phyloP scores from a whole-genome alignment of 2,113 vertebrate species.

The Apodemus speciosus region DNA sequence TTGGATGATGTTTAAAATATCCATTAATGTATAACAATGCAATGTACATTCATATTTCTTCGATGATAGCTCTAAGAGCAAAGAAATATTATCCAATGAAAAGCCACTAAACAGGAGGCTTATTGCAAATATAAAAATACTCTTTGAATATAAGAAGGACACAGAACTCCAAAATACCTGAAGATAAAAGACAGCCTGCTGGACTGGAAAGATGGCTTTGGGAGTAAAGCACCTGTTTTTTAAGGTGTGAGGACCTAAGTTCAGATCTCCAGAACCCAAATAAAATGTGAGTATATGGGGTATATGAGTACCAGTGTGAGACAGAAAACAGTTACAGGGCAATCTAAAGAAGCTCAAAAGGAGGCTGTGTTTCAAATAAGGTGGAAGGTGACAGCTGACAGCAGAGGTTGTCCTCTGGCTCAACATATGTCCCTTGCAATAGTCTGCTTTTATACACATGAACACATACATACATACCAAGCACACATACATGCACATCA shows the following conservation, averaged over 20 bases:
- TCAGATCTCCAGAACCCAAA: not conserved
- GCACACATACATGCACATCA: not conserved
- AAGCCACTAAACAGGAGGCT: not conserved
- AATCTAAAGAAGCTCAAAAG: not conserved
- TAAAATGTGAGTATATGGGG: not conserved
- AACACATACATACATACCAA: no score
- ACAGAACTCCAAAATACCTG: not conserved
- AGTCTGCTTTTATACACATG: no score
- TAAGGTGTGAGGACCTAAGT: not conserved
- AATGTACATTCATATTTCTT: not conserved
- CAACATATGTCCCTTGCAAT: not conserved
- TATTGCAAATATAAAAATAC: not conserved
- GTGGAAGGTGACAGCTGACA: not conserved
- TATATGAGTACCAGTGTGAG: not conserved
- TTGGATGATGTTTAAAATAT: not conserved
- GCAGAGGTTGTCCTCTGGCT: not conserved
- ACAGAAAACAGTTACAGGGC: no score
- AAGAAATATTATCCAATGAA: not conserved
- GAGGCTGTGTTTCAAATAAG: not conserved
- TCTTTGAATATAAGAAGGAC: not conserved
- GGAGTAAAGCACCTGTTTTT: not conserved
- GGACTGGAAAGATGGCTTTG: not conserved
- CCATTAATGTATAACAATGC: not conserved
- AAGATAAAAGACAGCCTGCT: not conserved
- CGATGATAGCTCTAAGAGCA: not conserved